Evolutionary conservation across 2,113 vertebrate genomes (phyloP).

Genomic region (Cavia porcellus): DNA sequence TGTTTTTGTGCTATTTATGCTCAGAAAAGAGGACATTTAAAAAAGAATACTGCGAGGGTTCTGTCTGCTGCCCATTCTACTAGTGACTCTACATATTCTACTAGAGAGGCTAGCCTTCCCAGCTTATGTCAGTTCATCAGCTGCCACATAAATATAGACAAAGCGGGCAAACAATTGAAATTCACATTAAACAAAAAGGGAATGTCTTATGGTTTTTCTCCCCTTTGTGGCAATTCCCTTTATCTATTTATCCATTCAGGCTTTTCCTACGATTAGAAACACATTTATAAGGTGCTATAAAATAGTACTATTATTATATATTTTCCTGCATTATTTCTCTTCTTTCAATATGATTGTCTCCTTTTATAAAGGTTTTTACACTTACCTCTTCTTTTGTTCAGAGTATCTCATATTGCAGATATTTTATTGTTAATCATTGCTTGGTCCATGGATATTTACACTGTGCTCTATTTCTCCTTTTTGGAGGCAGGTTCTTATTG

Average conservation of each 20-base stretch:
- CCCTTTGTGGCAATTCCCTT: background rate
- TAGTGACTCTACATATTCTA: background rate
- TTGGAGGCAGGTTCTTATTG: background rate
- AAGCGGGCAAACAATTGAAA: background rate
- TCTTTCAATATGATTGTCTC: background rate
- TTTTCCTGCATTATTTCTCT: background rate
- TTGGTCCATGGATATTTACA: background rate
- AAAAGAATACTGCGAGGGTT: background rate
- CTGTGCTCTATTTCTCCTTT: background rate
- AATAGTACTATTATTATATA: background rate
- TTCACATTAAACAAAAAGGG: slow-evolving; percentile 5
- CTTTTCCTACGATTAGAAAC: background rate
- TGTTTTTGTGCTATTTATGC: slow-evolving; percentile 19
- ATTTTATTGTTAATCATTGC: background rate
- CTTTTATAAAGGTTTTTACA: background rate
- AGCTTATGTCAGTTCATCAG: background rate
- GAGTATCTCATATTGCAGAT: background rate
- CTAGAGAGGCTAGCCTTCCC: background rate
- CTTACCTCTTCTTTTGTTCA: background rate
- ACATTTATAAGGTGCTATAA: background rate
- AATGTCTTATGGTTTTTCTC: background rate
- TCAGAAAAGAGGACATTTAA: background rate
- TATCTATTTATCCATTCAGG: background rate
- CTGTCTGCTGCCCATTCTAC: background rate
- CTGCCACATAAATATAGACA: background rate